Base-by-base conservation (phyloP, 2,113 vertebrate species). In the Apus apus region DNA sequence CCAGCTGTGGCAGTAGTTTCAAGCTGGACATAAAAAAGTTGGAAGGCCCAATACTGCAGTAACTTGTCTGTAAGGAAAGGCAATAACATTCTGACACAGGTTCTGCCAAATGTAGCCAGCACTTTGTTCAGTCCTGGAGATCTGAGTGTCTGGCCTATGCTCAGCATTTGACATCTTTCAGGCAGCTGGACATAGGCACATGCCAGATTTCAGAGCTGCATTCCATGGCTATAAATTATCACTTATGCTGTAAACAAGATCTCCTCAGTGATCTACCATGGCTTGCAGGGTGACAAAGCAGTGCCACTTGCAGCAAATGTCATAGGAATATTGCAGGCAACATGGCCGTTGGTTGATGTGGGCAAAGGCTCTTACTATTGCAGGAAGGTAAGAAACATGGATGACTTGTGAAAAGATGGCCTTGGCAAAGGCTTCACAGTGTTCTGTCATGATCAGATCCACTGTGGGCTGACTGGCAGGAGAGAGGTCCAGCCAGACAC, bases 61-160 rank as follows among this genome's bases (percentile, higher is more conserved):
- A 90, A 30, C 7, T 67, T 6, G 1, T 82, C 25, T 71, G 14
- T 64, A 66, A 50, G 20, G 8, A 80, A 88, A 36, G 13, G 8
- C 43, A 87, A 4, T 11, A 70, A 29, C 3, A 15, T 51, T 20
- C 22, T 61, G 26, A 48, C 5, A 26, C 0, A 34, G 2, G 1
- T 25, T 64, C 26, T 58, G 18, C 9, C 34, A 61, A 54, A 85
- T 2, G 3, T 20, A 70, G 5, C 5, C 17, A 79, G 32, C n/a
- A 32, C 6, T 34, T 66, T n/a, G 18, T 65, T 64, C 1, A 2
- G 6, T 36, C 34, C 38, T 45, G n/a, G 11, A 45, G 32, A 36
- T 43, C 45, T 70, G 36, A 4, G 7, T 61, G 10, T 26, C n/a
- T 23, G 70, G 9, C 11, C 7, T 71, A 11, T 62, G 16, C 13